A percentile compares a stretch with the other conserved stretches of the same genome.
Conservation (phyloP, 2,113 vertebrate species). For the Phrynocephalus versicolor region DNA sequence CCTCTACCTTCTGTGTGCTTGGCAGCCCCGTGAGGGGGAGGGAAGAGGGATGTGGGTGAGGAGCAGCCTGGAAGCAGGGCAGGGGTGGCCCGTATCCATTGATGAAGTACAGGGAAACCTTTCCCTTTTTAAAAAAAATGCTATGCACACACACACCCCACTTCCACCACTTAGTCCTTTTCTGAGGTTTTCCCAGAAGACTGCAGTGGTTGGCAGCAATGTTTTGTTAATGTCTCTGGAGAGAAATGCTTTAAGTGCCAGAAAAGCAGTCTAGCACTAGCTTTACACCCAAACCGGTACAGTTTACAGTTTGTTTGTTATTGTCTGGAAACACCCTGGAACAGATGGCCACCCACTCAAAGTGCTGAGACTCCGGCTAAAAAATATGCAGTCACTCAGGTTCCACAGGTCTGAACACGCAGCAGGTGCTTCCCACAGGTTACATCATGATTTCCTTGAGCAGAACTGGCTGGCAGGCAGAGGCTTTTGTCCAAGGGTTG, state of each 20-base stretch:
- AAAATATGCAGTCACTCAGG: slow-evolving; percentile 7
- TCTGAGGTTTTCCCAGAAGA: not conserved
- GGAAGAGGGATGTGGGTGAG: too few relatives aligned
- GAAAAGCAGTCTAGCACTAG: not conserved
- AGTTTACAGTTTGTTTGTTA: not conserved
- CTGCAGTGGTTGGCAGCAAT: not conserved
- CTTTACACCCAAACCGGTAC: not conserved
- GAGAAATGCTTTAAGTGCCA: not conserved
- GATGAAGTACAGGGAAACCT: not conserved
- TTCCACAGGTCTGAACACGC: not conserved
- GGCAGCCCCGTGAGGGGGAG: not conserved
- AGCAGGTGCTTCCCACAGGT: slow-evolving; percentile 4
- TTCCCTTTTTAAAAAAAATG: too few relatives aligned
- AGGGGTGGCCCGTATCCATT: too few relatives aligned
- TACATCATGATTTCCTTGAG: not conserved
- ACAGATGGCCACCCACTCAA: not conserved
- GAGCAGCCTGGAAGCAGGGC: too few relatives aligned
- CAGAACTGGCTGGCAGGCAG: not conserved
- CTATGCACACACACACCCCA: not conserved
- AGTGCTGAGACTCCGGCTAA: not conserved
- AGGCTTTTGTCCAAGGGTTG: not conserved
- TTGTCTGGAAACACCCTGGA: not conserved
- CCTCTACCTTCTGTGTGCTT: not conserved
- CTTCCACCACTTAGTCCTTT: not conserved
- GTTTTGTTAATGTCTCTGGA: not conserved